Evolutionary conservation across 1,140 invertebrate species (phyloP).

Genomic region (Hetaerina americana): DNA sequence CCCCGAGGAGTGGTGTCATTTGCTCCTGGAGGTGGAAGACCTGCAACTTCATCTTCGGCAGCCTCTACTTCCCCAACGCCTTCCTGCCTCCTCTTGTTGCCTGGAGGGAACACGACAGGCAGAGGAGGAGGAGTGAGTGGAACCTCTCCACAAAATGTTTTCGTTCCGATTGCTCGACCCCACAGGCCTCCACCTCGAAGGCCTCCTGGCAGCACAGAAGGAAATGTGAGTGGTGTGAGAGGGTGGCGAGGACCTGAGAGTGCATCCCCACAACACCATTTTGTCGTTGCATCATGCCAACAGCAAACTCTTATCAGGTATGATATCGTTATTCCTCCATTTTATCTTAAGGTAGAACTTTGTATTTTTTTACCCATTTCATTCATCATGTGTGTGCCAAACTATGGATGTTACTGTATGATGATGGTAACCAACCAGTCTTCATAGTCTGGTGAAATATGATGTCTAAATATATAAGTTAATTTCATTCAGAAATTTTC

Average conservation of each 20-base stretch:
- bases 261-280: slow-evolving; percentile 24
- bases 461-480: too few relatives aligned
- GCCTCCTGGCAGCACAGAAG: neutral
- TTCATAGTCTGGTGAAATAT: too few relatives aligned
- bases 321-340: slow-evolving; percentile 16
- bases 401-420: too few relatives aligned
- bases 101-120: slow-evolving; percentile 50
- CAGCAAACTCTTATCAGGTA: slow-evolving; percentile 46
- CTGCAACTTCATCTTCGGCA: neutral
- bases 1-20: neutral
- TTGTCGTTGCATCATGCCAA: slow-evolving; percentile 31
- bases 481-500: too few relatives aligned
- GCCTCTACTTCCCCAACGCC: slow-evolving; percentile 48
- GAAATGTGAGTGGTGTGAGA: neutral
- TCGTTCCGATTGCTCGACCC: slow-evolving; percentile 69
- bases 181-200: neutral
- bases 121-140: slow-evolving; percentile 28
- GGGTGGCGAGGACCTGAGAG: neutral
- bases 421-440: too few relatives aligned
- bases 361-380: too few relatives aligned
- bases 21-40: neutral
- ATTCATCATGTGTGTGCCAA: too few relatives aligned
- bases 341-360: slow-evolving; percentile 4
- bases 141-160: slow-evolving; percentile 58
- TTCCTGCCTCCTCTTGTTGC: slow-evolving; percentile 50